A percentile compares a stretch with the other conserved stretches of the same genome.
Evolutionary conservation across 2,888 invertebrate genomes (phyloP).

Genomic region (Nysson spinosus): DNA sequence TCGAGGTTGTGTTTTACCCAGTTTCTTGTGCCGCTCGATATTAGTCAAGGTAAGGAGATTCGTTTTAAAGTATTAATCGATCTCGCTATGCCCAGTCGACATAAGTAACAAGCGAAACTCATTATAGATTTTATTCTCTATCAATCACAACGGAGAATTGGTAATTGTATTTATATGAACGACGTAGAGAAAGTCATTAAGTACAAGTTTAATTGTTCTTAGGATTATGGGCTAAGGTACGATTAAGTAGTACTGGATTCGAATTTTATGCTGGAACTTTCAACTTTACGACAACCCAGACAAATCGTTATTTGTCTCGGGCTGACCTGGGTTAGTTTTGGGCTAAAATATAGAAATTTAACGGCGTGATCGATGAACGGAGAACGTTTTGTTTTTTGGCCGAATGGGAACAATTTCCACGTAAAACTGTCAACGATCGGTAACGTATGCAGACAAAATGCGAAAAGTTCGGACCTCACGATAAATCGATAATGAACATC

Average conservation of each 20-base stretch:
- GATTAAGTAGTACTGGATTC: neutral
- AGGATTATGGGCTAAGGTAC: conserved; percentile 11
- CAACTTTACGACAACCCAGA: conserved; percentile 9
- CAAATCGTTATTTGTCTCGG: conserved; percentile 15
- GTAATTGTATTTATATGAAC: conserved; percentile 43
- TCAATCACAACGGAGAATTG: conserved; percentile 37
- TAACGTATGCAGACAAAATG: conserved; percentile 4
- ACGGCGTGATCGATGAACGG: conserved; percentile 19
- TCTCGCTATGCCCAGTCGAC: conserved; percentile 34
- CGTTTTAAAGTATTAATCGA: conserved; percentile 29
- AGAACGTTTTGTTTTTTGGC: conserved; percentile 16
- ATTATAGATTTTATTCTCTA: conserved; percentile 29
- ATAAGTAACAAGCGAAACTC: conserved; percentile 35
- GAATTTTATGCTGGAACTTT: conserved; percentile 17
- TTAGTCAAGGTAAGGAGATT: conserved; percentile 34
- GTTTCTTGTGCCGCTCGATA: conserved; percentile 30
- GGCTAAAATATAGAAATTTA: conserved; percentile 12
- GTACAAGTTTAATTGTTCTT: conserved; percentile 27
- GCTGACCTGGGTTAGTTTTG: neutral
- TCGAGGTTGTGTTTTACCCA: conserved; percentile 5
- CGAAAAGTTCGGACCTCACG: neutral
- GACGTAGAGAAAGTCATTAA: conserved; percentile 24
- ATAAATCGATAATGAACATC: conserved; percentile 17
- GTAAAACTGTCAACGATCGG: conserved; percentile 1
- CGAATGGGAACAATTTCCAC: conserved; percentile 13